Conservation (phyloP, 2,113 vertebrate genomes). For the Porphyrio hochstetteri region DNA sequence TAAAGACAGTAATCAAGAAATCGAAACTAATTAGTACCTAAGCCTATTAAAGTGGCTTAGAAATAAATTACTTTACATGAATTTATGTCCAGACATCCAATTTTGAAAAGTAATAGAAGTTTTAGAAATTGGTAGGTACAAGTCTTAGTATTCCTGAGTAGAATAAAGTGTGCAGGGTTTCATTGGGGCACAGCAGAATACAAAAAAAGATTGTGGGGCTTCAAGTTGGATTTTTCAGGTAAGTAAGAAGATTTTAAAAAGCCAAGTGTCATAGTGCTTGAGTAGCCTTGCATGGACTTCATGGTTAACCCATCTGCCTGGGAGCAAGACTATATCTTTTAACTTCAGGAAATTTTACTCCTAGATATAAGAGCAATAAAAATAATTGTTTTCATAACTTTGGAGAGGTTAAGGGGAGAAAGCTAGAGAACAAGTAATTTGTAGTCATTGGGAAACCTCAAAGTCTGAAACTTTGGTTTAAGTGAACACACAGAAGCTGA, state of each 20-base stretch:
- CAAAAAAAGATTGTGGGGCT: not conserved
- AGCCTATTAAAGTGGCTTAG: slow-evolving; percentile 27
- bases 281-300: not conserved
- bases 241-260: not conserved
- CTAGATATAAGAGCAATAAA: not conserved
- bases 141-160: not conserved
- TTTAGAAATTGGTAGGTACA: not conserved
- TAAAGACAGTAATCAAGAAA: slow-evolving; percentile 64
- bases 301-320: not conserved
- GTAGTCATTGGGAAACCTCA: not conserved
- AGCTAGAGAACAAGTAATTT: not conserved
- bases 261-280: not conserved
- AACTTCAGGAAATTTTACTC: not conserved
- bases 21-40: slow-evolving; percentile 60
- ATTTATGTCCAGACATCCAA: not conserved
- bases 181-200: not conserved
- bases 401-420: not conserved
- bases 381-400: not conserved
- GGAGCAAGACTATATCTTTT: not conserved
- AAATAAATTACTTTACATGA: slow-evolving; percentile 53
- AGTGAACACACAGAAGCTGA: not conserved
- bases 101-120: slow-evolving; percentile 4
- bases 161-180: not conserved
- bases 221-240: not conserved
- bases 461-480: not conserved